Conservation (phyloP, 2,888 invertebrate genomes). For the Pharmacophagus antenor region DNA sequence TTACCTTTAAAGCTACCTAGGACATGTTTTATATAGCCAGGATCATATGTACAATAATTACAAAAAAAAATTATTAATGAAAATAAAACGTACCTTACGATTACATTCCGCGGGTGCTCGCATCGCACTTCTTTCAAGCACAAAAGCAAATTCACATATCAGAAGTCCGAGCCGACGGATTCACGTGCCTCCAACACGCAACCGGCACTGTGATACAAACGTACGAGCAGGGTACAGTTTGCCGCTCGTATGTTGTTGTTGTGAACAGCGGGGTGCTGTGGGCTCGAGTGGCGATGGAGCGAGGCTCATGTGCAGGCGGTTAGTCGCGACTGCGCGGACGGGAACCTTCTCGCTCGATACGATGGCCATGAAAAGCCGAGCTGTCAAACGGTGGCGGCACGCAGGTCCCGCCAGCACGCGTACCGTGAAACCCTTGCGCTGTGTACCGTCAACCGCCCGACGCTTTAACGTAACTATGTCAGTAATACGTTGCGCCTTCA, state of each 20-base stretch:
- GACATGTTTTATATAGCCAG: background rate
- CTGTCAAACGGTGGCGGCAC: conserved; percentile 77
- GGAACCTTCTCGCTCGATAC: conserved; percentile 69
- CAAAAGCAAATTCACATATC: conserved; percentile 58
- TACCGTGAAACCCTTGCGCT: conserved; percentile 35
- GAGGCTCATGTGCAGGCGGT: conserved; percentile 53
- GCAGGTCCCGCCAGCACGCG: conserved; percentile 55
- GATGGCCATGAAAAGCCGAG: conserved; percentile 77
- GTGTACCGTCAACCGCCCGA: conserved; percentile 1
- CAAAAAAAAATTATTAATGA: conserved; percentile 11
- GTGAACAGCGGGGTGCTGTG: conserved; percentile 43
- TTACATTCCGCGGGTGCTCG: conserved; percentile 68
- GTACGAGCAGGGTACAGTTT: conserved; percentile 40
- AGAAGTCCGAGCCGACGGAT: conserved; percentile 45
- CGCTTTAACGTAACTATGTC: conserved; percentile 23
- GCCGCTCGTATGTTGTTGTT: conserved; percentile 55
- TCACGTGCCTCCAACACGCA: conserved; percentile 59
- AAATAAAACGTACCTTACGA: conserved; percentile 65
- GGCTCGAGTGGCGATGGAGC: conserved; percentile 49
- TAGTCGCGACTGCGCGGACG: conserved; percentile 67
- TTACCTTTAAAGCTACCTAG: conserved; percentile 1
- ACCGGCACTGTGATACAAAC: conserved; percentile 45
- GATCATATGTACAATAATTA: conserved; percentile 5
- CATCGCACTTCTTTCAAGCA: conserved; percentile 56
- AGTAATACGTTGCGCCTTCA: conserved; percentile 15